Base-by-base conservation (phyloP, 2,797 vertebrate species). In the Hoplostethus mediterraneus region DNA sequence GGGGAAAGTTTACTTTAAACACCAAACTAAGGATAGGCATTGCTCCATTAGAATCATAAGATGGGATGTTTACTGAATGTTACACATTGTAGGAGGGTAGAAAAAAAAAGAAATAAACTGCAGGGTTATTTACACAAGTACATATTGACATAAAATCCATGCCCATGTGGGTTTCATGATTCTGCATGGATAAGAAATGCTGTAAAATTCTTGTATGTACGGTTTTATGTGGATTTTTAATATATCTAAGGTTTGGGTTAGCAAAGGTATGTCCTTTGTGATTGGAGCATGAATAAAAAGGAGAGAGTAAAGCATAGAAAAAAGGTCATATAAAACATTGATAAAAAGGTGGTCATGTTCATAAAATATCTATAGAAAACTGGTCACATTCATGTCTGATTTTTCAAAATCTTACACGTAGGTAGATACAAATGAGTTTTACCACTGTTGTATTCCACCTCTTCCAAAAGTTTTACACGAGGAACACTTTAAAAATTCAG, bases 391-490 rank as follows among this genome's bases (percentile, higher is more conserved):
- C 7, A n/a, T 40, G n/a, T 11, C 40, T 52, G 49, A 52, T 21
- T 21, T 58, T 58, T 40, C 38, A 58, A 58, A 40, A 58, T 40
- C 16, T 6, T 56, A 5, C 36, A 42, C 33, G 4, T 58, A 6
- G 10, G 56, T 31, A 36, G 25, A 16, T 5, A n/a, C 7, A 49
- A 11, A 49, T 49, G 17, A 38, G 17, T 49, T 63, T 51, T 38
- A 49, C n/a, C 31, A 13, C 28, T 31, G 4, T 14, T 73, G 48
- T 6, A 54, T 71, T 36, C 17, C 51, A 38, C 38, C 48, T 14
- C 36, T 60, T 67, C n/a, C 14, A 72, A 84, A 87, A 69, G 59
- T 79, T 87, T 77, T 65, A 67, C 58, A 79, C 44, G 48, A 59
- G 4, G 14, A 84, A 79, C 61, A 45, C 30, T 63, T 61, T 51